Percentiles rank a stretch among this genome's conserved stretches.
Conservation (phyloP, 2,797 vertebrate species). For the Ceyx erithaca region DNA sequence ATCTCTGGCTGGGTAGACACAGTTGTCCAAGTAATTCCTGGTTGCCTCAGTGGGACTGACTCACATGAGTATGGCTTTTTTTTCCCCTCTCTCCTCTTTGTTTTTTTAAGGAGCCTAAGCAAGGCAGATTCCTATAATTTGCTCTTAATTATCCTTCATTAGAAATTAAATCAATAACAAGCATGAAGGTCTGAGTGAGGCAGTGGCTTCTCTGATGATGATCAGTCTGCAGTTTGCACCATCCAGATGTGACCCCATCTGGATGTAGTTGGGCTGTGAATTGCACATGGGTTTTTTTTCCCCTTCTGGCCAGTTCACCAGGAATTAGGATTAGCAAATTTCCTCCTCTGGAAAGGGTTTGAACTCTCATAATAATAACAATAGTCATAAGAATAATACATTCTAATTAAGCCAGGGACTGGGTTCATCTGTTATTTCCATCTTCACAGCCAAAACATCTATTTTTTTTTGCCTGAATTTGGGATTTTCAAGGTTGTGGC, state of each 20-base stretch:
- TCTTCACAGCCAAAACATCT: too few species aligned
- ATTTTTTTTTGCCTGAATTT: too few species aligned
- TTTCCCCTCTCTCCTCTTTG: neutral
- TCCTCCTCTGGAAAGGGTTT: neutral
- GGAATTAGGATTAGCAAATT: too few species aligned
- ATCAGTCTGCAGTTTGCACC: slow-evolving; percentile 5
- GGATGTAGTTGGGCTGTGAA: neutral
- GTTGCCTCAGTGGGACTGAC: neutral
- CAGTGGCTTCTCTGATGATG: neutral
- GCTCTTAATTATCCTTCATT: slow-evolving; percentile 30
- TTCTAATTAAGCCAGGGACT: too few species aligned
- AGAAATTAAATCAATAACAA: slow-evolving; percentile 33
- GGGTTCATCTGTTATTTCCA: too few species aligned
- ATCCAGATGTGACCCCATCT: neutral
- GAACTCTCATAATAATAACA: neutral
- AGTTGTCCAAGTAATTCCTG: neutral
- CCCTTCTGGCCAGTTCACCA: neutral
- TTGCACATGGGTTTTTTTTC: neutral
- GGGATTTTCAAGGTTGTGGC: too few species aligned
- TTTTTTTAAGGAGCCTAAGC: neutral
- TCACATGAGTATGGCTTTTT: neutral
- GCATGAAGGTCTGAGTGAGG: neutral
- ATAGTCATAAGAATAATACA: neutral
- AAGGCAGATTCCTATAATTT: slow-evolving; percentile 49
- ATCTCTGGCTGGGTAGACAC: neutral